Evolutionary conservation across 2,797 vertebrate genomes (phyloP), one percentile per base, ranked within the genome.

Genomic region (Gouania willdenowi): DNA sequence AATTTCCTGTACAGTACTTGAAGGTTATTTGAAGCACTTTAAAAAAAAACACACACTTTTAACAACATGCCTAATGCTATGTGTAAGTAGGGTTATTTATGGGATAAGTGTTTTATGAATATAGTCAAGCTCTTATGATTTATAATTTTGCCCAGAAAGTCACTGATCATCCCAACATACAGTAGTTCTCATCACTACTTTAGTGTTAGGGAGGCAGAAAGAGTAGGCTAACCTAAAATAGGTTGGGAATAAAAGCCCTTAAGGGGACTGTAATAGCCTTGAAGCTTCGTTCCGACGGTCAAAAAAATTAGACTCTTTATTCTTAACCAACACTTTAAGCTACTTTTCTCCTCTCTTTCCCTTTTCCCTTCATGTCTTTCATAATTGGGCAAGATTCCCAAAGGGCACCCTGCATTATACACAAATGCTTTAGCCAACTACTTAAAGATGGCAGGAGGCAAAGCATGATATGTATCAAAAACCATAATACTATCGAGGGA

Each of bases 401-500:
- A 77, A 81, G 67, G 76, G 36, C 30, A 1, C 19, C 45, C 37
- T 25, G 51, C 36, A 46, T 71, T 69, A 65, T 68, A 57, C 56
- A 33, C 61, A 74, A 73, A 66, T 59, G 66, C 62, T 61, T 69
- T 23, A 53, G 66, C 53, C 62, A 60, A 45, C 66, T 69, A 77
- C 78, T 82, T 69, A 77, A 76, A 74, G 44, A 75, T 62, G 58
- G 50, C 56, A 66, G 54, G 35, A 64, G 38, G 36, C 28, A 26
- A 59, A 70, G 73, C 55, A 59, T 3, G 46, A 75, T 68, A 54
- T 64, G 31, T 45, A 14, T 47, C 32, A 61, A 56, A 59, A 71
- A 52, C 39, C 37, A 46, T 44, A 56, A 61, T 51, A 61, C 58
- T 64, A 64, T 20, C n/a, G 19, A 21, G 13, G 33, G 24, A 4